Base-by-base conservation (phyloP, 1,140 invertebrate genomes). In the Bombus pyrosoma region DNA sequence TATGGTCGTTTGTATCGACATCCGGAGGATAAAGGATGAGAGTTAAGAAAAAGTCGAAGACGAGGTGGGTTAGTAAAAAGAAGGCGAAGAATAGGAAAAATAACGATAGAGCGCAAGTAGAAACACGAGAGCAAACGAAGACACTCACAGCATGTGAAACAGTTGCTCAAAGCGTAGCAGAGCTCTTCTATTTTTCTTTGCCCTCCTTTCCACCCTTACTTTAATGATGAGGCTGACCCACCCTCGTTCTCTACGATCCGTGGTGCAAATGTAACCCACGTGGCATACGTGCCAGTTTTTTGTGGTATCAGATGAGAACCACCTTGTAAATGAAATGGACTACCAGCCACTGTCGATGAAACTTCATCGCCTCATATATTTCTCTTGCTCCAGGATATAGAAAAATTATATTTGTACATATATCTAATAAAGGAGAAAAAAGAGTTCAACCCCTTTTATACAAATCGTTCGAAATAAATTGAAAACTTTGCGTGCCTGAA, bases 141-240 rank as follows among this genome's bases (percentile, higher is more conserved):
- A 62, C 43, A 86, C 73, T 79, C 81, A 71, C 85, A 62, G 91
- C 87, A 91, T 92, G 85, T 68, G 88, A 91, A 92, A 71, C 80
- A 92, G 91, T 74, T 86, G 73, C 85, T 90, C 86, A 90, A 92
- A 91, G 88, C 81, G 75, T 77, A 78, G 75, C 79, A 77, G 28
- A 62, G 64, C 83, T 91, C 86, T 77, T 86, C 57, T 90, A 90
- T 90, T 90, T 90, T 90, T 81, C 88, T 90, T 90, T 66, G 72
- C 86, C 72, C 83, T 85, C 37, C 59, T 85, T 77, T 81, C 62
- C 39, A 79, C 41, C 82, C 83, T 76, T 39, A 81, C 75, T 90
- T 90, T 89, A 89, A 89, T 83, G 84, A 89, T 69, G 87, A 83
- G 73, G 68, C 80, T 86, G 87, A 86, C 80, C 88, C 71, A 37